These are phyloP conservation scores for Hetaerina titia DNA, from an alignment of 2,888 invertebrate genomes.

Conservation along the genomic window DNA sequence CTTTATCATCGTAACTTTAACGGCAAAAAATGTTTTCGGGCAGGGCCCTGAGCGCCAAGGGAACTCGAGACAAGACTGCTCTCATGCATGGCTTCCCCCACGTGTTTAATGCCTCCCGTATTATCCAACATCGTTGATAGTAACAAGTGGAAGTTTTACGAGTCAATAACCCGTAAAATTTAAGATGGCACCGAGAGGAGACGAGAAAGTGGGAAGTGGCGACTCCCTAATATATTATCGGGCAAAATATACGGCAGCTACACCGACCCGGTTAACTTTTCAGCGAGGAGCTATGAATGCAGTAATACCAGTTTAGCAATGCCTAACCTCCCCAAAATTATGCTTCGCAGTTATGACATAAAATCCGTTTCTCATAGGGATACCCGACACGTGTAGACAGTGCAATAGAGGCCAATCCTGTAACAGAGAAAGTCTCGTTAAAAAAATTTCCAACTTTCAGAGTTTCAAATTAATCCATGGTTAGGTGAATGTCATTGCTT, in stretches of 20 bases:
- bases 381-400: too few species aligned
- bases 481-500: too few species aligned
- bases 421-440: too few species aligned
- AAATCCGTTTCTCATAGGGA: too few species aligned
- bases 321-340: too few species aligned
- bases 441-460: too few species aligned
- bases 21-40: neutral
- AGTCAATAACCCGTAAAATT: slow-evolving; percentile 1
- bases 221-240: neutral
- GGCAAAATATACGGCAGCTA: neutral
- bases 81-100: neutral
- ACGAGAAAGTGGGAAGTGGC: neutral
- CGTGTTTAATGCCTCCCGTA: neutral
- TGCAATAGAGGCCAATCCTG: too few species aligned
- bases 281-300: neutral
- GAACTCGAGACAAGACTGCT: neutral
- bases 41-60: neutral
- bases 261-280: neutral
- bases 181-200: neutral
- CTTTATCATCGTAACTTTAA: neutral
- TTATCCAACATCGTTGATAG: neutral
- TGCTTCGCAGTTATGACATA: too few species aligned
- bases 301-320: neutral
- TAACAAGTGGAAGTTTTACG: slow-evolving; percentile 12
- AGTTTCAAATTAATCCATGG: too few species aligned